Conservation (phyloP, 2,113 vertebrate genomes). For the Indri indri region DNA sequence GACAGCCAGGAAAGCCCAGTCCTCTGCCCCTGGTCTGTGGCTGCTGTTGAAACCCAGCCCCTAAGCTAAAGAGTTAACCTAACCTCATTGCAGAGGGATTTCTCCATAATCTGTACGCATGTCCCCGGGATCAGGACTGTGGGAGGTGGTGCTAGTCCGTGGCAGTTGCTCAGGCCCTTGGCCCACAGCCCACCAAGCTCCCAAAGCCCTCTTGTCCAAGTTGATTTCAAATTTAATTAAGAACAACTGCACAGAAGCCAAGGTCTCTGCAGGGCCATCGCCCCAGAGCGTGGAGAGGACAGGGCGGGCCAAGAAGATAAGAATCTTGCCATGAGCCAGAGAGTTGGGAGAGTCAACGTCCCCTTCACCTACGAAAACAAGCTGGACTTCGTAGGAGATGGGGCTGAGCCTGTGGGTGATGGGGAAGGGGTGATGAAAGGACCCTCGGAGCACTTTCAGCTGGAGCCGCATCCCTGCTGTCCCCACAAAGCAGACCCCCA, state of each 20-base stretch:
- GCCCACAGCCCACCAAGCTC: constrained; percentile 86
- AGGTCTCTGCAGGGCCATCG: constrained; percentile 46
- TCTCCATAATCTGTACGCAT: constrained; percentile 89
- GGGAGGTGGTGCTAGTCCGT: constrained; percentile 89
- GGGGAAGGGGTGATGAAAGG: background rate
- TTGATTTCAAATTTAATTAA: constrained; percentile 83
- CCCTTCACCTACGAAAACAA: constrained; percentile 38
- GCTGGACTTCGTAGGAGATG: constrained; percentile 43
- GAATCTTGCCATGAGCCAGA: background rate
- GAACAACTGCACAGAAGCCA: constrained; percentile 71
- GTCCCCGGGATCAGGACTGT: constrained; percentile 89
- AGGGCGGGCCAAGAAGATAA: background rate
- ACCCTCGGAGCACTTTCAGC: background rate
- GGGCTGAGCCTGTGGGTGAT: background rate
- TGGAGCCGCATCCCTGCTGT: background rate
- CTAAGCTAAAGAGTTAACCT: constrained; percentile 78
- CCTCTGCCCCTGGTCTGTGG: rapidly evolving
- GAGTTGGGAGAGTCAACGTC: background rate
- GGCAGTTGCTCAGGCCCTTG: constrained; percentile 85
- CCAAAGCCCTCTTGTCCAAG: constrained; percentile 78
- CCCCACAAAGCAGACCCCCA: background rate
- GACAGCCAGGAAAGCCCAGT: background rate
- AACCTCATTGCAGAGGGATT: constrained; percentile 82
- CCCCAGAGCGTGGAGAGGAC: background rate
- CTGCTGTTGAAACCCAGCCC: background rate